Evolutionary conservation across 1,140 invertebrate genomes (phyloP).

Genomic region (Asobara japonica): DNA sequence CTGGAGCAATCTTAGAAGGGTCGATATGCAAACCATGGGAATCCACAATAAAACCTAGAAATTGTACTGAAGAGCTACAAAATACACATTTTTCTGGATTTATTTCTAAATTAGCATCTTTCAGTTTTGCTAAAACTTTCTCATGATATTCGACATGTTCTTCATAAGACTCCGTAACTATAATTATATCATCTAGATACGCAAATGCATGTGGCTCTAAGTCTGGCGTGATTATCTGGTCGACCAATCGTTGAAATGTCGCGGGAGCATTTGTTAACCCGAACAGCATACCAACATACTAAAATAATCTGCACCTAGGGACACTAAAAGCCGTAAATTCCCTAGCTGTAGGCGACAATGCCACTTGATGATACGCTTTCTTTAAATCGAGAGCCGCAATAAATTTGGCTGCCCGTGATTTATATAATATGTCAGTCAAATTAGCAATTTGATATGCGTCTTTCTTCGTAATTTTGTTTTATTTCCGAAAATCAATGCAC

Average conservation of each 20-base stretch:
- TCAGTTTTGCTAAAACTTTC: constrained; percentile 3
- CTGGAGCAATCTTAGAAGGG: constrained; percentile 17
- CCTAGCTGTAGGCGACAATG: background rate
- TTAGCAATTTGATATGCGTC: no score
- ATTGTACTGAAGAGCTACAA: constrained; percentile 3
- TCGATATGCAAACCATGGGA: constrained; percentile 1
- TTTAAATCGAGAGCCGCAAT: constrained; percentile 38
- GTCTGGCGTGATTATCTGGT: background rate
- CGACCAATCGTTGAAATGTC: constrained; percentile 25
- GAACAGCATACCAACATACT: constrained; percentile 62
- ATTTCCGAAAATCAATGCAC: no score
- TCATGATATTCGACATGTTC: background rate
- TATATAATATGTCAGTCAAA: no score
- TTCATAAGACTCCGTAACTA: constrained; percentile 12
- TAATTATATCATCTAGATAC: constrained; percentile 25
- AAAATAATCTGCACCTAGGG: constrained; percentile 53
- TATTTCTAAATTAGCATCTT: constrained; percentile 8
- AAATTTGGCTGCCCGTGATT: no score
- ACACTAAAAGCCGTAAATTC: constrained; percentile 38
- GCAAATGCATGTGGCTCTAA: background rate
- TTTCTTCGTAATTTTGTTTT: no score
- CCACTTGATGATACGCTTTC: constrained; percentile 40
- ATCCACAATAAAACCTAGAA: constrained; percentile 17
- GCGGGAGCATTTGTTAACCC: constrained; percentile 56
- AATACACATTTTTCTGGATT: constrained; percentile 23